These are phyloP conservation scores for Bombyx mori DNA, from an alignment of 1,140 invertebrate genomes.

Conservation along the genomic window ASM3026992v2 NC_085114.1:14890501-14891000, in stretches of 20 bases:
- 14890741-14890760: slow-evolving; percentile 50
- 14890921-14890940: slow-evolving; percentile 72
- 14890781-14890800: slow-evolving; percentile 17
- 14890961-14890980: slow-evolving; percentile 82
- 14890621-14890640: no score
- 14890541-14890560: slow-evolving; percentile 62
- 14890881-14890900: slow-evolving; percentile 59
- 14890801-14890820: slow-evolving; percentile 30
- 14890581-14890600: slow-evolving; percentile 62
- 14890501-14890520: slow-evolving; percentile 67
- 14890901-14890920: slow-evolving; percentile 76
- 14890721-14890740: slow-evolving; percentile 58
- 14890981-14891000: slow-evolving; percentile 76
- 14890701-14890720: slow-evolving; percentile 63
- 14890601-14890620: slow-evolving; percentile 11
- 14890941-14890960: slow-evolving; percentile 75
- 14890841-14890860: not conserved
- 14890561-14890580: slow-evolving; percentile 70
- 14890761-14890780: slow-evolving; percentile 29
- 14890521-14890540: slow-evolving; percentile 55
- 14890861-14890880: not conserved
- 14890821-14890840: slow-evolving; percentile 13
- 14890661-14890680: slow-evolving; percentile 34
- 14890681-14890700: slow-evolving; percentile 60
- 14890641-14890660: not conserved